Base-by-base conservation (phyloP, 2,888 invertebrate species). In the Platerodrilus igneus region DNA sequence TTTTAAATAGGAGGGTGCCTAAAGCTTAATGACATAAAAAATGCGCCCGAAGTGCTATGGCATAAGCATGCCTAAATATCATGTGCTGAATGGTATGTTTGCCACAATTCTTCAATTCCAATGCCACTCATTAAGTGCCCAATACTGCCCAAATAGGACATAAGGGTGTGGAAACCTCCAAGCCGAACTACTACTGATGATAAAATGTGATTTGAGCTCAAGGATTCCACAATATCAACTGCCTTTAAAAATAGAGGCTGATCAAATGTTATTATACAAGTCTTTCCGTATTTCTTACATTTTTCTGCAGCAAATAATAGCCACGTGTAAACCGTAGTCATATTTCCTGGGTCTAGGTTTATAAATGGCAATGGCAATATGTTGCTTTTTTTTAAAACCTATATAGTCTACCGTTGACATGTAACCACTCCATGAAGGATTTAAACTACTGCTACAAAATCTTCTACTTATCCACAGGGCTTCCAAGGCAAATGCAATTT, bases 131-230 rank as follows among this genome's bases (percentile, higher is more conserved):
- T 29, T 29, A 29, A 17, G 17, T 29, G 29, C 15, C 29, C 29
- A 15, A 29, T 5, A 8, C 29, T 15, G 10, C 29, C 29, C 29
- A 29, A 29, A 29, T 17, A 29, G 18, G 29, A 29, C 29, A 29
- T n/a, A 29, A 29, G 29, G n/a, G 29, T 29, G 29, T 29, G 29
- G 15, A 29, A 29, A 17, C 29, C 13, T 29, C 29, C 29, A 3
- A 29, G 15, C 4, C 22, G 22, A 22, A 22, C 22, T 22, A 22
- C 9, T 22, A 22, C 22, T 10, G 22, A 22, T 4, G 22, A 22
- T n/a, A 22, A 22, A 22, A 22, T 22, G 22, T 4, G 9, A 22
- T 22, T 22, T 22, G 22, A 22, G n/a, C 22, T 22, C 5, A 10
- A 22, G 22, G 22, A 22, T 22, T 22, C 22, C 22, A 29, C 15